Base-by-base conservation (phyloP, 1,140 invertebrate species). In the Neuroterus valhalla region DNA sequence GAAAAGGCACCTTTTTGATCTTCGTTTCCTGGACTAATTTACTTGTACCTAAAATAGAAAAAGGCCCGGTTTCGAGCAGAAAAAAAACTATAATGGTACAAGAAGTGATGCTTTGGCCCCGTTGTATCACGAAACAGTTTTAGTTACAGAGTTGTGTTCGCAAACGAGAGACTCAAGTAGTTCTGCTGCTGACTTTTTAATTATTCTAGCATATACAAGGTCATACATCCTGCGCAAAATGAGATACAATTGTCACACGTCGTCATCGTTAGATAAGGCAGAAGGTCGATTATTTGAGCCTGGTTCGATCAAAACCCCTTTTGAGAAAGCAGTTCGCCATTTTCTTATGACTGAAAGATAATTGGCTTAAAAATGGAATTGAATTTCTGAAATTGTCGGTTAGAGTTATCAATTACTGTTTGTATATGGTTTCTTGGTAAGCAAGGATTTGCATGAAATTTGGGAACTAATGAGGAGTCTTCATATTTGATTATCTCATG, bases 341-440 rank as follows among this genome's bases (percentile, higher is more conserved):
- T 45, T 45, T 45, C 44, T 45, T 14, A 45, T 14, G 3, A 45
- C 2, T 15, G 44, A 10, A 15, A 45, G 15, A 45, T 45, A 3
- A 5, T 45, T 45, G 44, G 44, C 11, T 45, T 45, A 3, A 10
- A 45, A 45, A 45, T 45, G 12, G 44, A 14, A 12, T 15, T 45
- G 44, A 45, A 45, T 45, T 45, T 45, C 15, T 45, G 2, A 45
- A 45, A 45, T 45, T 14, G 44, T 45, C 15, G 44, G 15, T 10
- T 45, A 2, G 15, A 11, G 8, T 75, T 55, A 19, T 66, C 73
- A 55, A 75, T 70, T 21, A 75, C 66, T 46, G 45, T 75, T 38
- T 75, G 68, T 3, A 75, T 44, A 31, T 70, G 21, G 38, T 75
- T 75, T 66, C 73, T 68, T 14, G 73, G 68, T 23, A 75, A 26